These are phyloP conservation scores for Drosophila takahashii DNA, from an alignment of 1,140 invertebrate genomes.

Conservation along the genomic window DNA sequence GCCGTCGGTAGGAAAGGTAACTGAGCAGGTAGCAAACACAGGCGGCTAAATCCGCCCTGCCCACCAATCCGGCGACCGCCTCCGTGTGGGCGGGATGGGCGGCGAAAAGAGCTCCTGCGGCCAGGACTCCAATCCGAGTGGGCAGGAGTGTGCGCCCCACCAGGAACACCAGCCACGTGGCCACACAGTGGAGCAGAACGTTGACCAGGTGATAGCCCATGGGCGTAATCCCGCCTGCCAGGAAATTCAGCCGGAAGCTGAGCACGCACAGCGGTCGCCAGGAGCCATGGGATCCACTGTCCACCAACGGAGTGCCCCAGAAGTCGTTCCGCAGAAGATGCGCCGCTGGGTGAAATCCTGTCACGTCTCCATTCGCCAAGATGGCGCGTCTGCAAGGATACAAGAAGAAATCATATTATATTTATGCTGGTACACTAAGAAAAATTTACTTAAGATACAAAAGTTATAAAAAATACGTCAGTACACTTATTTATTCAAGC, in stretches of 20 bases:
- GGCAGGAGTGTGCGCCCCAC: constrained; percentile 88
- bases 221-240: constrained; percentile 92
- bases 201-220: constrained; percentile 95
- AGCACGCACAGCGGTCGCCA: constrained; percentile 96
- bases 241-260: constrained; percentile 96
- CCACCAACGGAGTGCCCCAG: constrained; percentile 94
- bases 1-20: constrained; percentile 91
- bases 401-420: not conserved
- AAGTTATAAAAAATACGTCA: no score
- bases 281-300: constrained; percentile 95
- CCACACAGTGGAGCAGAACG: constrained; percentile 92
- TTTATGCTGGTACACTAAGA: not conserved
- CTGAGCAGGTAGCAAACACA: constrained; percentile 95
- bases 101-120: constrained; percentile 95
- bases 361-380: constrained; percentile 93
- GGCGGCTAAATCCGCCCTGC: constrained; percentile 96
- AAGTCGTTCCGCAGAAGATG: constrained; percentile 90
- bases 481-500: no score
- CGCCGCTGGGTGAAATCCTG: constrained; percentile 86
- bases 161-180: constrained; percentile 91
- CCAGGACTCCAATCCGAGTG: constrained; percentile 87
- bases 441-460: not conserved
- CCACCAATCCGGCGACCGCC: constrained; percentile 97
- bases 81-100: constrained; percentile 98
- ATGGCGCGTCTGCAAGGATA: constrained; percentile 91